Evolutionary conservation across 2,113 vertebrate genomes (phyloP), one percentile per base, ranked within the genome.

Genomic region (Cochlearius cochlearius): DNA sequence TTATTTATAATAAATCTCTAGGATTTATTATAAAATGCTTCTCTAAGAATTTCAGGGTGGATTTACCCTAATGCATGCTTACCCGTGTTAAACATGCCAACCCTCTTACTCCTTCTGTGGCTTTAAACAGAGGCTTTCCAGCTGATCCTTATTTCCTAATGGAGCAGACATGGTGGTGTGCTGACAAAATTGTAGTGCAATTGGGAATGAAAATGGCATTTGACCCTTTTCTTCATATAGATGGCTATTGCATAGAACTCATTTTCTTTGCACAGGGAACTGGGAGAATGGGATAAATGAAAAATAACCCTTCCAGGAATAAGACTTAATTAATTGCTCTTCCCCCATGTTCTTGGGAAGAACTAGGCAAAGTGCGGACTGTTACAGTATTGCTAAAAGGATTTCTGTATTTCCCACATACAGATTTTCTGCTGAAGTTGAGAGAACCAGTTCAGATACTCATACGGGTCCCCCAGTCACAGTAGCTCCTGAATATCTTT

Each of bases 121-220:
- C 32, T 92, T 75, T 79, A 45, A 75, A 43, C 1, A 4, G 10
- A 45, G 9, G 26, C 10, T 68, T 88, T 90, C 25, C 29, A 76
- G 45, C 11, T 79, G 30, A 73, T 64, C 55, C 12, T 66, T 16
- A 4, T 39, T 74, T 91, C 32, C 62, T 62, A n/a, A 7, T 1
- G 1, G 18, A 7, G 7, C 19, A 36, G 18, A 63, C 15, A 3
- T 30, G 43, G 3, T 66, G 64, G 18, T 50, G 50, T 0, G 2
- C 45, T 86, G 60, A 50, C 50, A 29, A 43, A 80, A 41, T 38
- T 7, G 41, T 47, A 32, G 10, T 77, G n/a, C 9, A 29, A 2
- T 32, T 1, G 2, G 86, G 38, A 86, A 41, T 41, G 72, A 75
- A 69, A 71, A 36, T 32, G 53, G 27, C 41, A 7, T 59, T 81